These are phyloP conservation scores for Bettongia penicillata DNA, from an alignment of 2,113 vertebrate species.

Conservation along the genomic window DNA sequence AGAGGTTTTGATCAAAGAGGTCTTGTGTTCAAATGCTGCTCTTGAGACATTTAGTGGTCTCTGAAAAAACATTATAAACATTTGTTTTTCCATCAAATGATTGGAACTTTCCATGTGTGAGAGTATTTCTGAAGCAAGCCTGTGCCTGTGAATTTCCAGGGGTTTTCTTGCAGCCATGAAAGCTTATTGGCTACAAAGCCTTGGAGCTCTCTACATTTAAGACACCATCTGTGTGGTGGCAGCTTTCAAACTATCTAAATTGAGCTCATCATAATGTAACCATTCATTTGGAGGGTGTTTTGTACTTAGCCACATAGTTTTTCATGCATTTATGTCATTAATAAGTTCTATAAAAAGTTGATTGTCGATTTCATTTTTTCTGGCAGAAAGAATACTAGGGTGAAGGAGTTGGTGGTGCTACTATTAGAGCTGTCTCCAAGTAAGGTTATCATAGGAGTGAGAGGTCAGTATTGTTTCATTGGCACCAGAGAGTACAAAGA, in stretches of 20 bases:
- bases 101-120: neutral
- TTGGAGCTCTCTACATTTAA: neutral
- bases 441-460: neutral
- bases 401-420: neutral
- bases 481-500: neutral
- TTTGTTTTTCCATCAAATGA: neutral
- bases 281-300: neutral
- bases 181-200: neutral
- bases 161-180: neutral
- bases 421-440: neutral
- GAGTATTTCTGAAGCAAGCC: neutral
- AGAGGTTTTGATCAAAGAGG: neutral
- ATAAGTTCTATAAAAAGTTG: neutral
- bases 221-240: neutral
- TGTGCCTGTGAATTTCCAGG: neutral
- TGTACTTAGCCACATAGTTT: neutral
- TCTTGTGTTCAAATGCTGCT: neutral
- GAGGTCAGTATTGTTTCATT: neutral
- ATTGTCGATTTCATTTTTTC: neutral
- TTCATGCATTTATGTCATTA: neutral
- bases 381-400: neutral
- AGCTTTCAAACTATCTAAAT: neutral
- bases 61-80: neutral
- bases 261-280: neutral
- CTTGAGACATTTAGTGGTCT: neutral